A percentile compares a stretch with the other conserved stretches of the same genome.
Evolutionary conservation across 2,113 vertebrate genomes (phyloP).

Genomic region (Aix galericulata): DNA sequence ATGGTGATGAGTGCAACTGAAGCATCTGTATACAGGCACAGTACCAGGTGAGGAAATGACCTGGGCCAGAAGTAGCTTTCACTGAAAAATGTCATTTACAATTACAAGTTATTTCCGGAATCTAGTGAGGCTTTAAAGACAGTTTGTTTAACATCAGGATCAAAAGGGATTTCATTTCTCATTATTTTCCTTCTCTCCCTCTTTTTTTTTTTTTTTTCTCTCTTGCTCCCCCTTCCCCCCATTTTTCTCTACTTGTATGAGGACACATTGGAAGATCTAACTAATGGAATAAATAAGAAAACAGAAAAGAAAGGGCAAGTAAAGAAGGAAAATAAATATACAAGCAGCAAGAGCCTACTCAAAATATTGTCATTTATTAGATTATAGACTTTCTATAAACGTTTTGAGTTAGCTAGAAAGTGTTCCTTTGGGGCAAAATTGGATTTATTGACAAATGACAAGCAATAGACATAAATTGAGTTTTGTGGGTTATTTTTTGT

Average conservation of each 20-base stretch:
- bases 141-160: not conserved
- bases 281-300: not conserved
- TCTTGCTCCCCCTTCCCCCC: not conserved
- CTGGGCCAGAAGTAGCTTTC: not conserved
- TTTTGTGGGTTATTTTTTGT: not conserved
- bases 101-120: not conserved
- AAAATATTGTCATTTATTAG: not conserved
- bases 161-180: fast-evolving
- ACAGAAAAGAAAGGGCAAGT: not conserved
- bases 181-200: not conserved
- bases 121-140: not conserved
- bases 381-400: not conserved
- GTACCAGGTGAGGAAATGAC: not conserved
- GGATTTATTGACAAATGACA: not conserved
- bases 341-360: not conserved
- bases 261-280: not conserved
- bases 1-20: not conserved
- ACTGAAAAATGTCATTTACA: not conserved
- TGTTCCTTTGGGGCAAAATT: not conserved
- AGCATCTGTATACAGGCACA: not conserved
- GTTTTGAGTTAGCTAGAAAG: not conserved
- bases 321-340: not conserved
- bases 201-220: not conserved
- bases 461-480: not conserved
- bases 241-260: not conserved